Evolutionary conservation across 2,888 invertebrate genomes (phyloP).

Genomic region (Lepidonotus clava): DNA sequence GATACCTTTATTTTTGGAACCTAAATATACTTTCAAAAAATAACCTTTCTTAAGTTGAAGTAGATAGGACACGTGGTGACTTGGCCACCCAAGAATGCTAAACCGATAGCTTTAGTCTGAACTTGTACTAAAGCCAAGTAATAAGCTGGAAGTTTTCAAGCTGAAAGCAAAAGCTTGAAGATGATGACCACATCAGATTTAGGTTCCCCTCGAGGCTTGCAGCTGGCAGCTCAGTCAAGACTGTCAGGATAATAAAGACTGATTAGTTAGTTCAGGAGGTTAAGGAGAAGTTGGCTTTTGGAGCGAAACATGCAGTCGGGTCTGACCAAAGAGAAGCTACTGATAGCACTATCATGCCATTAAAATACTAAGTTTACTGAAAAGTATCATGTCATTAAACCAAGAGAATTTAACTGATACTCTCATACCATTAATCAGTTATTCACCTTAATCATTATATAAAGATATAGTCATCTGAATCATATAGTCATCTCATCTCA

Average conservation of each 20-base stretch:
- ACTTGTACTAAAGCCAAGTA: no score
- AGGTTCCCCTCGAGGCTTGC: background rate
- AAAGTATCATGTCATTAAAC: background rate
- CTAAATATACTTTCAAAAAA: no score
- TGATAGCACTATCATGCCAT: no score
- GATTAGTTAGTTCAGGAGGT: background rate
- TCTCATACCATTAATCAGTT: constrained; percentile 23
- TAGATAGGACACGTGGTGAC: no score
- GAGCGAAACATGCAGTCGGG: background rate
- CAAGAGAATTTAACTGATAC: background rate
- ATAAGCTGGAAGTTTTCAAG: no score
- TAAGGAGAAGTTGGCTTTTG: background rate
- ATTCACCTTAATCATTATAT: background rate
- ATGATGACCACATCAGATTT: background rate
- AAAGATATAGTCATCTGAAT: background rate
- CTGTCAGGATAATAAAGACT: constrained; percentile 44
- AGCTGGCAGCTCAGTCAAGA: background rate
- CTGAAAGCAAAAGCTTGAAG: background rate
- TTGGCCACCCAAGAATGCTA: no score
- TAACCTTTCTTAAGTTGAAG: no score
- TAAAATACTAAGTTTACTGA: no score
- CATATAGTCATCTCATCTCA: constrained; percentile 18
- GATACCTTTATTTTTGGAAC: no score
- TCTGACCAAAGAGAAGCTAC: no score
- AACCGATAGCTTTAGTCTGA: constrained; percentile 11